Conservation (phyloP, 2,113 vertebrate species). For the Rostratula benghalensis region DNA sequence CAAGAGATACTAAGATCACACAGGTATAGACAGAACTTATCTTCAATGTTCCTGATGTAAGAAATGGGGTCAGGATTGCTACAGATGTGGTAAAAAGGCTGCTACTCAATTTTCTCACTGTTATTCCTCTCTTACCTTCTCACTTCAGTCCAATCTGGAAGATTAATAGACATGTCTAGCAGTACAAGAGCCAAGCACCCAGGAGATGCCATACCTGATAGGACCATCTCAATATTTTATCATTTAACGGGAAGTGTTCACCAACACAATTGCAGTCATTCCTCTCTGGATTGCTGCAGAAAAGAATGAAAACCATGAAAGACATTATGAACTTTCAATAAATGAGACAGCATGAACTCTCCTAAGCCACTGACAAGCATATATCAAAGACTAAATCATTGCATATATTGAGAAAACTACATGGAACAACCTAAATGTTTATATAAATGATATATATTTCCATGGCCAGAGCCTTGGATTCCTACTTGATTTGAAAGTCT, state of each 20-base stretch:
- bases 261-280: slow-evolving; percentile 20
- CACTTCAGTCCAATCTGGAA: neutral
- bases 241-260: neutral
- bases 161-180: neutral
- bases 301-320: neutral
- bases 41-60: neutral
- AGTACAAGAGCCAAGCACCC: neutral
- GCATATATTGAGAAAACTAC: neutral
- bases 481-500: neutral
- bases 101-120: neutral
- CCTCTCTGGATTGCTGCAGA: neutral
- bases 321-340: neutral
- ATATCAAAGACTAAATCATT: neutral
- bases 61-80: neutral
- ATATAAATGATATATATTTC: neutral
- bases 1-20: neutral
- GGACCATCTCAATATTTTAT: slow-evolving; percentile 49
- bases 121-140: neutral
- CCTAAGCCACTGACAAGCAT: neutral
- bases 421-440: accelerated
- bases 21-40: neutral
- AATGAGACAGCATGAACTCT: neutral
- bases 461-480: neutral
- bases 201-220: slow-evolving; percentile 66
- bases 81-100: neutral